Conservation (phyloP, 2,888 invertebrate species). For the Meganola albula region DNA sequence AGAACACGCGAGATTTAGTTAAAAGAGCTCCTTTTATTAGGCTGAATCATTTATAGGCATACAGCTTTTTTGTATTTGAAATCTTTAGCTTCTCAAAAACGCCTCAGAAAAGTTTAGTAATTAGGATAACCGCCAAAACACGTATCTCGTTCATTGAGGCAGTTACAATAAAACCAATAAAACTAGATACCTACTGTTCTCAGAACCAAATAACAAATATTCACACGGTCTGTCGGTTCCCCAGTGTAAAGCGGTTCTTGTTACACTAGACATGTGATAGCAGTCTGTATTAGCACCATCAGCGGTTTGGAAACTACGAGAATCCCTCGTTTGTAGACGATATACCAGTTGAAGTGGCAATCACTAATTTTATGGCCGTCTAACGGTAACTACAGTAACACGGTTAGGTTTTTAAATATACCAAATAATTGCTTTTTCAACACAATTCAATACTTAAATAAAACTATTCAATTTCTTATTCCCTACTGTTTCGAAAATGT, state of each 20-base stretch:
- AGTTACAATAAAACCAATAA: slow-evolving; percentile 50
- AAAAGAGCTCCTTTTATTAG: too few relatives aligned
- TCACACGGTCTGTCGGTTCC: slow-evolving; percentile 17
- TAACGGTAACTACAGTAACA: neutral
- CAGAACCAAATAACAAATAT: slow-evolving; percentile 13
- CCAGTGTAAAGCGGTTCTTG: slow-evolving; percentile 39
- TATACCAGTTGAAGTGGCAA: neutral
- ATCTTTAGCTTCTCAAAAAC: too few relatives aligned
- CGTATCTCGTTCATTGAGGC: slow-evolving; percentile 66
- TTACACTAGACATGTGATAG: slow-evolving; percentile 50
- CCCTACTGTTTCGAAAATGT: slow-evolving; percentile 1
- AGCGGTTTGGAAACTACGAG: slow-evolving; percentile 52
- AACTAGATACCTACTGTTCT: slow-evolving; percentile 34
- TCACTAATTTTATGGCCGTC: neutral
- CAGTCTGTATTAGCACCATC: slow-evolving; percentile 62
- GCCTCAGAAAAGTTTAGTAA: slow-evolving; percentile 57
- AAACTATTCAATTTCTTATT: too few relatives aligned
- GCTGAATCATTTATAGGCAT: too few relatives aligned
- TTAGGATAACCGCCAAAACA: slow-evolving; percentile 67
- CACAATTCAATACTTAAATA: too few relatives aligned
- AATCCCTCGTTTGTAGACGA: neutral
- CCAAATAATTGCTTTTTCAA: neutral
- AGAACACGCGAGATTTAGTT: too few relatives aligned
- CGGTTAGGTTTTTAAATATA: neutral
- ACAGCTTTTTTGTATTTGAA: too few relatives aligned